These are phyloP conservation scores for Danio kyathit DNA, from an alignment of 2,797 vertebrate genomes.

Conservation along the genomic window DNA sequence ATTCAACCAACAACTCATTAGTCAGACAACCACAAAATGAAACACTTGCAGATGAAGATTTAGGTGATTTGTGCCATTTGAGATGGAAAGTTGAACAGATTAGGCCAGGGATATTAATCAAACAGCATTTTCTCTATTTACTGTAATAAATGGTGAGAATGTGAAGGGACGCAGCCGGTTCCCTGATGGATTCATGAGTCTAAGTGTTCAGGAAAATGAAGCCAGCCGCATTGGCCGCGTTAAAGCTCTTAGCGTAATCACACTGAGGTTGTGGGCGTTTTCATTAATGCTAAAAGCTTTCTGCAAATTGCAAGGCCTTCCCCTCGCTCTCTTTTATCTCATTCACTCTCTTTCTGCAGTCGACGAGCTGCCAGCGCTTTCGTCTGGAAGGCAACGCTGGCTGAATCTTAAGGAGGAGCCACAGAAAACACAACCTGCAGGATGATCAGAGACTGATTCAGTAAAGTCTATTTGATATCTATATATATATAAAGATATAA, in stretches of 20 bases:
- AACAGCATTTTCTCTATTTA: background rate
- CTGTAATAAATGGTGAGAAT: slow-evolving; percentile 4
- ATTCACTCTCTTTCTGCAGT: slow-evolving; percentile 15
- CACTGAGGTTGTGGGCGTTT: slow-evolving; percentile 26
- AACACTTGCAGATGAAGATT: background rate
- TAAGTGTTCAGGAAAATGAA: slow-evolving; percentile 23
- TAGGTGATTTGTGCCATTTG: slow-evolving; percentile 4
- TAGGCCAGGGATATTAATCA: slow-evolving; percentile 23
- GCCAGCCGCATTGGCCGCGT: slow-evolving; percentile 45
- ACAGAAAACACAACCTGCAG: background rate
- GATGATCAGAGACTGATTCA: background rate
- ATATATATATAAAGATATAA: too few relatives aligned
- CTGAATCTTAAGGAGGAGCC: slow-evolving; percentile 60
- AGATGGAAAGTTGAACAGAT: background rate
- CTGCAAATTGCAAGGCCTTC: slow-evolving; percentile 4
- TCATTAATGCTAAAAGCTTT: slow-evolving; percentile 55
- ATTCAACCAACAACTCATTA: slow-evolving; percentile 4
- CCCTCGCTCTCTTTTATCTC: background rate
- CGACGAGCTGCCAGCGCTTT: slow-evolving; percentile 38
- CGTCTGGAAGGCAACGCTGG: slow-evolving; percentile 12
- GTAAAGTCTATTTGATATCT: too few relatives aligned
- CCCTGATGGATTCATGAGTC: slow-evolving; percentile 44
- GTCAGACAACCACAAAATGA: background rate
- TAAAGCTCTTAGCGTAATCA: slow-evolving; percentile 67
- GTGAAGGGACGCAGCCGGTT: background rate